These are phyloP conservation scores for Tetraneura akinire DNA, from an alignment of 1,140 invertebrate genomes.

Conservation along the genomic window DNA sequence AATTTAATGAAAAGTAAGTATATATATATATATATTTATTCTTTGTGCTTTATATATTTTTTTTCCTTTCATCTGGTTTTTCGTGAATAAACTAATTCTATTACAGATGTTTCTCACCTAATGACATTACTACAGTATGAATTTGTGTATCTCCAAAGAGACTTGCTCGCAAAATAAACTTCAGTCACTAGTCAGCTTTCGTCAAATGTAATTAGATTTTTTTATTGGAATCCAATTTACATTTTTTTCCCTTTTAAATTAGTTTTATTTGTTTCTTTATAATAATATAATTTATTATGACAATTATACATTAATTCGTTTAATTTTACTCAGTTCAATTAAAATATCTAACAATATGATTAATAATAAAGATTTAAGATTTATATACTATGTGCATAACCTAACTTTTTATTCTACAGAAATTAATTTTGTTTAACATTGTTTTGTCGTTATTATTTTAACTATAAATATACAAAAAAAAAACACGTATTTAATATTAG, in stretches of 20 bases:
- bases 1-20: background rate
- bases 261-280: constrained; percentile 33
- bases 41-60: too few species aligned
- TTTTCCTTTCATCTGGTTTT: constrained; percentile 8
- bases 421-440: too few species aligned
- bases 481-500: too few species aligned
- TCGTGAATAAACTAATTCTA: constrained; percentile 23
- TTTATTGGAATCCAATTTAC: constrained; percentile 28
- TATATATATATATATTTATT: too few species aligned
- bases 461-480: too few species aligned
- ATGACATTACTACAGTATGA: constrained; percentile 29
- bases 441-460: too few species aligned
- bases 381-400: background rate
- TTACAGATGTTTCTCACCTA: constrained; percentile 31
- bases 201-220: constrained; percentile 36
- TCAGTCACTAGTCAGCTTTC: background rate
- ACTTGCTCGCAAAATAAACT: constrained; percentile 37
- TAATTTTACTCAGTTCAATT: background rate
- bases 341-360: background rate
- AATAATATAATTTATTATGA: constrained; percentile 22
- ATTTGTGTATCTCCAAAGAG: constrained; percentile 22
- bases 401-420: background rate
- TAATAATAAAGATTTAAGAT: background rate
- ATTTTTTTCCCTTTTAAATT: constrained; percentile 20
- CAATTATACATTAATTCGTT: constrained; percentile 25